Evolutionary conservation across 2,113 vertebrate genomes (phyloP).

Genomic region (Ceyx melanurus): DNA sequence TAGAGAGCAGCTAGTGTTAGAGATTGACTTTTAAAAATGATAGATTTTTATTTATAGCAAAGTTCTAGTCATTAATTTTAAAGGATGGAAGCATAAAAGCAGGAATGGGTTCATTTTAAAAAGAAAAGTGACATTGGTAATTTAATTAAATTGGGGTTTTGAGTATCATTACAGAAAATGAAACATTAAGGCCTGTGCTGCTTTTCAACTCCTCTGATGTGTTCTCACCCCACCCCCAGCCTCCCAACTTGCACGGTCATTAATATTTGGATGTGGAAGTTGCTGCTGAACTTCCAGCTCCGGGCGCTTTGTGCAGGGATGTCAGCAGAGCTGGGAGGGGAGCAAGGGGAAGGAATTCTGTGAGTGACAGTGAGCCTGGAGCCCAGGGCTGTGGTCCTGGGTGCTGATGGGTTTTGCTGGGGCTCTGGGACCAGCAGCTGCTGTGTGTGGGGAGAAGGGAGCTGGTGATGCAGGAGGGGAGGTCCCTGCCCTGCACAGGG

Average conservation of each 20-base stretch:
- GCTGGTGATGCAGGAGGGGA: rapidly evolving
- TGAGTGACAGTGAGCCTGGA: background rate
- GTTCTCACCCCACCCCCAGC: background rate
- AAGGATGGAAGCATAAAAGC: conserved; percentile 72
- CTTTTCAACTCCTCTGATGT: conserved; percentile 40
- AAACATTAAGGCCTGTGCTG: conserved; percentile 62
- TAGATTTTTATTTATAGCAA: conserved; percentile 77
- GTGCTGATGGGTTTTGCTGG: background rate
- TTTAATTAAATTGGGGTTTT: conserved; percentile 80
- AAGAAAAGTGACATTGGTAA: conserved; percentile 71
- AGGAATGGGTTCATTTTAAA: conserved; percentile 52
- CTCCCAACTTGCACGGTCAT: background rate
- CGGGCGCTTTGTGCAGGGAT: background rate
- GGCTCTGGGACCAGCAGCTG: background rate
- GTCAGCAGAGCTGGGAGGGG: background rate
- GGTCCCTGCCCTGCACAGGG: rapidly evolving
- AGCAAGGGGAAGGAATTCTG: background rate
- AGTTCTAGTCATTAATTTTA: conserved; percentile 75
- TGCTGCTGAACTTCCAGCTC: background rate
- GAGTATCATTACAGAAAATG: conserved; percentile 72
- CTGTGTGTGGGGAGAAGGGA: background rate
- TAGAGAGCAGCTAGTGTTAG: conserved; percentile 65
- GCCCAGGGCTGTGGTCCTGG: rapidly evolving
- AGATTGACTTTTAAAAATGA: conserved; percentile 74
- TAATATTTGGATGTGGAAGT: background rate